These are phyloP conservation scores for Orbicella faveolata DNA, from an alignment of 64 coral and sea anemone genomes.

Conservation along the genomic window DNA sequence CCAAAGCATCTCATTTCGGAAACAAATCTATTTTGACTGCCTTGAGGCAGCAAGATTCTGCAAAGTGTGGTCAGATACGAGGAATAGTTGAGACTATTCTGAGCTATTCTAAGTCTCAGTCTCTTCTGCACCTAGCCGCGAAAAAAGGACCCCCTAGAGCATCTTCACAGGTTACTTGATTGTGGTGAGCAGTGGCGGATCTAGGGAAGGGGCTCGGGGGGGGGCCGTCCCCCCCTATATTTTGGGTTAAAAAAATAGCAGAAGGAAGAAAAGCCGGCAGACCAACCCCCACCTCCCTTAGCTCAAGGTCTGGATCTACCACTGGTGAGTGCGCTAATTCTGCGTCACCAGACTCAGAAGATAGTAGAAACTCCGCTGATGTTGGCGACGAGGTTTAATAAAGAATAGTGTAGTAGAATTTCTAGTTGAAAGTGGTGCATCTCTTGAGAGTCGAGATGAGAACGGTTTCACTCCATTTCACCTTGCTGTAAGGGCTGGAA, in stretches of 20 bases:
- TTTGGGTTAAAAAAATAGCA: too few relatives aligned
- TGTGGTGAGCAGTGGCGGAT: not conserved
- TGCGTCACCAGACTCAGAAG: not conserved
- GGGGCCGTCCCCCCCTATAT: too few relatives aligned
- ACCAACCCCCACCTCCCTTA: too few relatives aligned
- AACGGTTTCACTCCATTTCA: not conserved
- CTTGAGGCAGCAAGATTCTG: not conserved
- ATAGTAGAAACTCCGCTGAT: conserved; percentile 19
- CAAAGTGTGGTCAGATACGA: not conserved
- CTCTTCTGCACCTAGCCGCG: not conserved
- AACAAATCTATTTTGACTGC: conserved; percentile 13
- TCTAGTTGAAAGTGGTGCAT: conserved; percentile 8
- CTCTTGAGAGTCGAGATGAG: not conserved
- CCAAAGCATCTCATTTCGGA: not conserved
- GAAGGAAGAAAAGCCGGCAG: too few relatives aligned
- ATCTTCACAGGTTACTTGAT: not conserved
- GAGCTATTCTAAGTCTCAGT: not conserved
- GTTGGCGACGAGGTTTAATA: conserved; percentile 13
- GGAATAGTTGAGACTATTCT: not conserved
- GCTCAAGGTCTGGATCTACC: too few relatives aligned
- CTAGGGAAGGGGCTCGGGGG: not conserved
- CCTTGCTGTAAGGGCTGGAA: not conserved
- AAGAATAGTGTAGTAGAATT: conserved; percentile 17
- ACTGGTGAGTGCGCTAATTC: not conserved
- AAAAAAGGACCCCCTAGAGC: not conserved